Evolutionary conservation across 2,888 invertebrate genomes (phyloP), one percentile per base, ranked within the genome.

Genomic region (Urechis unicinctus): DNA sequence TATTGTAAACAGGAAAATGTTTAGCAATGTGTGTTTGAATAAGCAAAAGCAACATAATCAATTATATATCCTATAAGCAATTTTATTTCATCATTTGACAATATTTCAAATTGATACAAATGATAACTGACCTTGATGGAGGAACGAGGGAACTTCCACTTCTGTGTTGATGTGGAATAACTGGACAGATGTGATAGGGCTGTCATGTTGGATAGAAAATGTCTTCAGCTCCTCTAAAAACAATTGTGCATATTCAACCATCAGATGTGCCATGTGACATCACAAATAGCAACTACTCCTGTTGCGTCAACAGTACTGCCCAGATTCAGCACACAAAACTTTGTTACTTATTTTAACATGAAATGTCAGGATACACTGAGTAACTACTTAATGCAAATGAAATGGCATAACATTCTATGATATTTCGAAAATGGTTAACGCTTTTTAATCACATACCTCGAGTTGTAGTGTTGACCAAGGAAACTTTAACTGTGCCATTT

Each of bases 111-210:
- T 9, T 36, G 9, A 17, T 13, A 36, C 9, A 13, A 36, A 13
- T 36, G 36, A 17, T 13, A 9, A 31, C 49, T 43, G 42, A 61
- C 63, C 58, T 53, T 57, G 50, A 17, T 47, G n/a, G 13, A 58
- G 9, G 17, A 36, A 36, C 17, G 36, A 36, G 41, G 75, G 77
- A 43, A 64, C 60, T 24, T 61, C 50, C 2, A 72, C 63, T 42
- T 62, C 50, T 30, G 71, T 68, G 44, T 66, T 54, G 6, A 66
- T 62, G 6, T 68, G 69, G 62, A 78, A 84, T 79, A 85, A 76
- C 55, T 78, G 75, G 1, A 85, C 79, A 54, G 80, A 81, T 1
- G 84, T 81, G 52, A 85, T 79, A 45, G 83, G 83, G 65, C 82
- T 82, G 64, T 77, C 77, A 66, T 73, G 70, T 45, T 67, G 81